A percentile compares a stretch with the other conserved stretches of the same genome.
These are phyloP conservation scores for Marisa cornuarietis DNA, from an alignment of 1,140 invertebrate species.

Conservation along the genomic window DNA sequence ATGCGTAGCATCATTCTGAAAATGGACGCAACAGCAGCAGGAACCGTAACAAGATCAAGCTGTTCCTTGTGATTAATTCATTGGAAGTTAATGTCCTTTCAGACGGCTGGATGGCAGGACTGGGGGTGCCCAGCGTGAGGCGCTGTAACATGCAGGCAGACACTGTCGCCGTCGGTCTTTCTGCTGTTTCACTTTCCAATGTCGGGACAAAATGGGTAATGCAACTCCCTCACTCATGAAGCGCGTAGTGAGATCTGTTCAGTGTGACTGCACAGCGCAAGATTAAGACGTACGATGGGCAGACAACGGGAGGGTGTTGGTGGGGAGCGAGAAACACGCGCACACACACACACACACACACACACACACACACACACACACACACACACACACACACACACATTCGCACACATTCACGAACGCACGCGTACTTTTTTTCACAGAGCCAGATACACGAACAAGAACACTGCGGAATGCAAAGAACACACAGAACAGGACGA, in stretches of 20 bases:
- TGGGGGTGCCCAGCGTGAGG: no score
- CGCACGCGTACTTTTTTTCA: not conserved
- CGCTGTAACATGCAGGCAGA: no score
- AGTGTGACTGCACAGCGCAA: not conserved
- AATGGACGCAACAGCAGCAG: no score
- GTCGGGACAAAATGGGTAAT: not conserved
- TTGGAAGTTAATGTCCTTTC: no score
- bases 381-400: not conserved
- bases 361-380: not conserved
- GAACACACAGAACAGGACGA: not conserved
- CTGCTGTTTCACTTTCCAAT: not conserved
- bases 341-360: conserved; percentile 3
- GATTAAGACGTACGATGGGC: not conserved
- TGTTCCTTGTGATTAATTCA: no score
- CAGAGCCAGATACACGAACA: not conserved
- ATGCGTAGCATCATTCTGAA: no score
- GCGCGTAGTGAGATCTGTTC: not conserved
- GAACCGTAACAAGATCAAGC: no score
- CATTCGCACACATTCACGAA: not conserved
- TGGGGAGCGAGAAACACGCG: not conserved
- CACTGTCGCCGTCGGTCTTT: no score
- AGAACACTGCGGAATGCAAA: not conserved
- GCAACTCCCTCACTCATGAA: no score
- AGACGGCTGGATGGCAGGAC: no score
- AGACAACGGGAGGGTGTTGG: not conserved